Conservation (phyloP, 2,888 invertebrate genomes). For the Xestia ashworthii region DNA sequence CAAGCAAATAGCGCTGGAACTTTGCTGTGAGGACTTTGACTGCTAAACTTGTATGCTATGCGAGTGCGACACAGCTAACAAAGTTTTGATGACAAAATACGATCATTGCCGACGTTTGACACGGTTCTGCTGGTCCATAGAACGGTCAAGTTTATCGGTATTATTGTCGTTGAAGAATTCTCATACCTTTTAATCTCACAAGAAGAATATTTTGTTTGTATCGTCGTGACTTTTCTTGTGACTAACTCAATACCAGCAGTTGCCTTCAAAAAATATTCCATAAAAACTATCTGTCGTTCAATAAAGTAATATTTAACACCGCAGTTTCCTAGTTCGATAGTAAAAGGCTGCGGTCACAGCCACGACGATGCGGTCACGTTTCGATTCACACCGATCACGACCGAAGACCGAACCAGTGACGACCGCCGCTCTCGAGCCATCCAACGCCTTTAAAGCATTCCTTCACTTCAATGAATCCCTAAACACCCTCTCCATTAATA, state of each 20-base stretch:
- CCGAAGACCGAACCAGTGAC: slow-evolving; percentile 19
- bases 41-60: slow-evolving; percentile 18
- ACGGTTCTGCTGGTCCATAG: background rate
- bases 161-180: slow-evolving; percentile 8
- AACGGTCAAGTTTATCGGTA: slow-evolving; percentile 7
- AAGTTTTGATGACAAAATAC: slow-evolving; percentile 35
- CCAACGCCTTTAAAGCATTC: slow-evolving; percentile 56
- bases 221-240: slow-evolving; percentile 29
- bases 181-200: slow-evolving; percentile 5
- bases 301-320: slow-evolving; percentile 58
- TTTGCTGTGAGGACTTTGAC: slow-evolving; percentile 21
- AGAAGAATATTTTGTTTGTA: background rate
- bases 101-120: background rate
- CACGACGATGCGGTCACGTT: slow-evolving; percentile 67
- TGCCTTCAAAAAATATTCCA: slow-evolving; percentile 16
- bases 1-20: slow-evolving; percentile 17
- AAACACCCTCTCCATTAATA: slow-evolving; percentile 9
- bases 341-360: slow-evolving; percentile 51
- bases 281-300: slow-evolving; percentile 41
- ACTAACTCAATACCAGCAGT: background rate
- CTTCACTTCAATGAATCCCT: slow-evolving; percentile 65
- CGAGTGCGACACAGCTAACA: background rate
- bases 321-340: slow-evolving; percentile 67
- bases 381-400: slow-evolving; percentile 70
- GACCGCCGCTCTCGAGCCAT: slow-evolving; percentile 43